phyloP scores from a whole-genome alignment of 2,888 invertebrate species.

The Tenthredo livida region DNA sequence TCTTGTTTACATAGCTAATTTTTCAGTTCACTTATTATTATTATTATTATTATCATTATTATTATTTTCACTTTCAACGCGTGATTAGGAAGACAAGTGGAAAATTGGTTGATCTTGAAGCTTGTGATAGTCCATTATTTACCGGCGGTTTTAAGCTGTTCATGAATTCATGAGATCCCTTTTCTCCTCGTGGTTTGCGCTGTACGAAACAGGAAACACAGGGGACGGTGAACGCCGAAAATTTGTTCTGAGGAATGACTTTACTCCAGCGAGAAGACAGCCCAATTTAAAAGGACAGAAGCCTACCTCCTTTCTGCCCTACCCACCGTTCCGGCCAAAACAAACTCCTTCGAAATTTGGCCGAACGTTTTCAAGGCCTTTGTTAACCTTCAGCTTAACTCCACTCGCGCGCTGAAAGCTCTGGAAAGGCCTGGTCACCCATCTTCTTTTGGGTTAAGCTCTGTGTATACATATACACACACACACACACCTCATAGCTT shows the following conservation, averaged over 20 bases:
- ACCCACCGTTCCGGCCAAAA: neutral
- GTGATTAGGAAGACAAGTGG: neutral
- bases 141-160: constrained; percentile 17
- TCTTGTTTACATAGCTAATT: neutral
- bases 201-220: constrained; percentile 2
- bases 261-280: constrained; percentile 22
- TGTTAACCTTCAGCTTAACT: constrained; percentile 36
- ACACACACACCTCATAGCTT: neutral
- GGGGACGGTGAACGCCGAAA: neutral
- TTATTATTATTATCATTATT: neutral
- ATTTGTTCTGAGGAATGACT: constrained; percentile 33
- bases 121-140: constrained; percentile 13
- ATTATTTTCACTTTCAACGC: neutral
- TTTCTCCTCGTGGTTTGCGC: constrained; percentile 11
- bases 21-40: neutral
- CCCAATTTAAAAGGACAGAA: constrained; percentile 37
- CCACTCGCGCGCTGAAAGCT: constrained; percentile 6
- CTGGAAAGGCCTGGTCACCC: constrained; percentile 1
- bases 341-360: constrained; percentile 32
- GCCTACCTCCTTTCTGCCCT: neutral
- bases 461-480: neutral
- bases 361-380: constrained; percentile 23
- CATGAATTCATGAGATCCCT: constrained; percentile 29
- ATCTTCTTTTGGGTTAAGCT: constrained; percentile 2
- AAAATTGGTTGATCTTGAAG: neutral